A percentile compares a stretch with the other conserved stretches of the same genome.
Evolutionary conservation across 2,888 invertebrate species (phyloP).

Genomic region (Drosophila borealis): DNA sequence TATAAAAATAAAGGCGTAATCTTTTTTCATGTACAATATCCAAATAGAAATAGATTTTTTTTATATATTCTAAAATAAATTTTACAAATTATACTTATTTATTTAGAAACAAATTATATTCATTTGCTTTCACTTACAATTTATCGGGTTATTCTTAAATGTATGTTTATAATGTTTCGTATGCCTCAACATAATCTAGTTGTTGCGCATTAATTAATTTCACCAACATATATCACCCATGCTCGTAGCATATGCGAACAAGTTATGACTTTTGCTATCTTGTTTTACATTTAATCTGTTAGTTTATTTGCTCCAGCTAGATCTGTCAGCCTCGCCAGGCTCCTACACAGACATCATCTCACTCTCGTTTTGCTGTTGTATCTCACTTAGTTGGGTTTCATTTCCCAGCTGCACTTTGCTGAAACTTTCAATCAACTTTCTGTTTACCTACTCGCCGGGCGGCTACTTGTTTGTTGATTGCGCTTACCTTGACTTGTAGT

Average conservation of each 20-base stretch:
- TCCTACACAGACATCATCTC: conserved; percentile 33
- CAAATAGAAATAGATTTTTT: too few relatives aligned
- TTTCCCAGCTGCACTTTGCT: conserved; percentile 56
- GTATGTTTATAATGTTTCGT: too few relatives aligned
- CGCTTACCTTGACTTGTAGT: conserved; percentile 24
- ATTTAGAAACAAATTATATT: too few relatives aligned
- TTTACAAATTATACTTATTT: too few relatives aligned
- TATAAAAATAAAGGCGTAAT: too few relatives aligned
- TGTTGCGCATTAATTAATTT: not conserved
- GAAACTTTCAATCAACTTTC: conserved; percentile 76
- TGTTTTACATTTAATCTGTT: conserved; percentile 46
- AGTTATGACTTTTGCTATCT: conserved; percentile 37
- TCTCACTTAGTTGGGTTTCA: conserved; percentile 26
- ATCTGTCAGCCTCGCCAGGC: conserved; percentile 23
- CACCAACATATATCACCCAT: not conserved
- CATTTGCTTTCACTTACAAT: too few relatives aligned
- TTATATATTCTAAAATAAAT: too few relatives aligned
- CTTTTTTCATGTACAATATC: too few relatives aligned
- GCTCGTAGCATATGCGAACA: conserved; percentile 8
- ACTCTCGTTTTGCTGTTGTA: conserved; percentile 28
- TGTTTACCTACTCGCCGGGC: conserved; percentile 60
- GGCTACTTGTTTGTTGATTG: conserved; percentile 59
- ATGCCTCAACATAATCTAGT: not conserved
- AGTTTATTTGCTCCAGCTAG: conserved; percentile 31
- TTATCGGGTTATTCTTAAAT: too few relatives aligned